Conservation (phyloP, 1,140 invertebrate species). For the Eciton burchellii region DNA sequence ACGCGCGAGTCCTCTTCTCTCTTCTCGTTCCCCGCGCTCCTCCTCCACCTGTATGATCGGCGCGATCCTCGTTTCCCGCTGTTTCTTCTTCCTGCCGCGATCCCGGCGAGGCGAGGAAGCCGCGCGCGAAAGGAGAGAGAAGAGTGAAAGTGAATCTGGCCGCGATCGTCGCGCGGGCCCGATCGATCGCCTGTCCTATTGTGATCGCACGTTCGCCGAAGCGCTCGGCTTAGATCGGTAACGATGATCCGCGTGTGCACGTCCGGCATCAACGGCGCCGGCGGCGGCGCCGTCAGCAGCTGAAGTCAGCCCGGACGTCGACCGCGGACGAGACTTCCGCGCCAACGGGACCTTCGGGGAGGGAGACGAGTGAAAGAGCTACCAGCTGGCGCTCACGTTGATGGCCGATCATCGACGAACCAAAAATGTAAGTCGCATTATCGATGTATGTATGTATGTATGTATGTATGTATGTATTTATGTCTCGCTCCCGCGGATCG, state of each 20-base stretch:
- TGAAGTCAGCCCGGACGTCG: conserved; percentile 59
- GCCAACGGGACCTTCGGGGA: conserved; percentile 22
- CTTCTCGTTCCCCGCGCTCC: background rate
- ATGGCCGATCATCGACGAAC: conserved; percentile 85
- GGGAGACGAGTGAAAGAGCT: conserved; percentile 43
- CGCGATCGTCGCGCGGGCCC: conserved; percentile 59
- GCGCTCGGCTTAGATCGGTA: conserved; percentile 44
- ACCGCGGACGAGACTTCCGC: conserved; percentile 60
- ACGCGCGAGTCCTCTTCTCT: background rate
- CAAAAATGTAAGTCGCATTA: conserved; percentile 83
- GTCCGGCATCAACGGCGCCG: background rate
- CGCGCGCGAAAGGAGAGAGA: conserved; percentile 62
- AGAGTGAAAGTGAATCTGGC: conserved; percentile 70
- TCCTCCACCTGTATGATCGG: background rate
- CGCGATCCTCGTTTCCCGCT: background rate
- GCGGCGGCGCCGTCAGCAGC: conserved; percentile 47
- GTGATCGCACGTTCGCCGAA: conserved; percentile 51
- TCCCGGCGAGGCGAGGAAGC: conserved; percentile 11
- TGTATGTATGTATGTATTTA: background rate
- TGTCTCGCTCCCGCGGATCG: background rate
- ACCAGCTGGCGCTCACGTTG: conserved; percentile 81
- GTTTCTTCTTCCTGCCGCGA: background rate
- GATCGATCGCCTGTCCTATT: conserved; percentile 32
- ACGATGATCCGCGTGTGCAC: conserved; percentile 64
- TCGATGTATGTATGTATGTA: background rate